Evolutionary conservation across 2,113 vertebrate genomes (phyloP).

Genomic region (Bujurquina vittata): DNA sequence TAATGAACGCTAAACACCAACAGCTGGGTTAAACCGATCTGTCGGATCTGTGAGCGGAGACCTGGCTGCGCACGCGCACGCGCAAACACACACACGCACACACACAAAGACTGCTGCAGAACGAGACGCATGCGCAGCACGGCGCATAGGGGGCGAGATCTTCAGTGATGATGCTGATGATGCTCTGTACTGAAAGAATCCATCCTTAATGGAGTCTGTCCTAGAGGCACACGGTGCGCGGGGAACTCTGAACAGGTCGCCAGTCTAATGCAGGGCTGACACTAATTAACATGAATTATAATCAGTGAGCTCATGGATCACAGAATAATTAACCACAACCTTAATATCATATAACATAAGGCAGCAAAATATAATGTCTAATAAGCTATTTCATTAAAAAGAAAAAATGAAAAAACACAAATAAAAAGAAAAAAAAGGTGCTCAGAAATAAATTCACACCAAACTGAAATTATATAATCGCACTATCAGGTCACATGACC

Average conservation of each 20-base stretch:
- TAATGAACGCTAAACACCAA: slow-evolving; percentile 26
- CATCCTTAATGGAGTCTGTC: neutral
- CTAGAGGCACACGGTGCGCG: neutral
- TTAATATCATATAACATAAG: neutral
- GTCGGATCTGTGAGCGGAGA: slow-evolving; percentile 2
- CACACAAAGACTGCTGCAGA: slow-evolving; percentile 28
- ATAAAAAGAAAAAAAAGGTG: neutral
- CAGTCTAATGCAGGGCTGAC: too few relatives aligned
- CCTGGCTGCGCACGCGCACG: neutral
- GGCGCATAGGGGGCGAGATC: neutral
- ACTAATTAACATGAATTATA: neutral
- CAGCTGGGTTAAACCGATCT: neutral
- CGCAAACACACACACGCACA: neutral
- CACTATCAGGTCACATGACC: slow-evolving; percentile 34
- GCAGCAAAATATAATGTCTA: neutral
- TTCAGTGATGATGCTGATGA: neutral
- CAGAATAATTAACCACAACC: neutral
- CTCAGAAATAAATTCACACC: neutral
- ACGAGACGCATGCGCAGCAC: slow-evolving; percentile 41
- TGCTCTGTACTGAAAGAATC: neutral
- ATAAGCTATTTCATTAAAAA: neutral
- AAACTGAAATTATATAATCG: slow-evolving; percentile 43
- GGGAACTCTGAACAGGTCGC: too few relatives aligned
- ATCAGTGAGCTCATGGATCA: neutral
- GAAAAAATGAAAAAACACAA: neutral